These are phyloP conservation scores for Amaurobius ferox DNA, from an alignment of 2,888 invertebrate species.

Conservation along the genomic window DNA sequence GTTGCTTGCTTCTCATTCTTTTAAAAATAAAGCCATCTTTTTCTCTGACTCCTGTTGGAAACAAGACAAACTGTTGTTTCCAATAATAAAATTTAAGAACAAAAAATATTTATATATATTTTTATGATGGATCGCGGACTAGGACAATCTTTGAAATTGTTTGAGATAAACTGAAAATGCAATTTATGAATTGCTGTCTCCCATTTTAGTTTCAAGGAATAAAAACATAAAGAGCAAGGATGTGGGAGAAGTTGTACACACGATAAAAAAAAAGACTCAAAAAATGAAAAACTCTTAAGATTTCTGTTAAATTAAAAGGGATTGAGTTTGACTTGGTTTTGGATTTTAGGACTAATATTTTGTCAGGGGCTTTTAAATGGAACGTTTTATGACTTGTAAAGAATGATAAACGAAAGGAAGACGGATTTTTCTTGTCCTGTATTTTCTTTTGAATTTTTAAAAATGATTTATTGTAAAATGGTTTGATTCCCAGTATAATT, in stretches of 20 bases:
- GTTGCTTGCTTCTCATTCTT: constrained; percentile 1
- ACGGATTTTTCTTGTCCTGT: too few relatives aligned
- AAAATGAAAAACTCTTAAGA: constrained; percentile 22
- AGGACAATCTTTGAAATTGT: constrained; percentile 70
- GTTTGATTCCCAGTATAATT: too few relatives aligned
- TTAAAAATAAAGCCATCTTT: constrained; percentile 43
- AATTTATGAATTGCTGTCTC: constrained; percentile 67
- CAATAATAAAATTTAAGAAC: constrained; percentile 65
- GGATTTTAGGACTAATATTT: constrained; percentile 40
- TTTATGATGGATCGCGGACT: constrained; percentile 61
- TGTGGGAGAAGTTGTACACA: background rate
- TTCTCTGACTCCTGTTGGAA: constrained; percentile 40
- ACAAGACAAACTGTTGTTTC: constrained; percentile 67
- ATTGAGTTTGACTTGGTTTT: constrained; percentile 48
- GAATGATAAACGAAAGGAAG: background rate
- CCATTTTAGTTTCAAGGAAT: constrained; percentile 44
- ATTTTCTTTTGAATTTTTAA: too few relatives aligned
- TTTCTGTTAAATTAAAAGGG: constrained; percentile 66
- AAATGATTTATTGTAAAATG: too few relatives aligned
- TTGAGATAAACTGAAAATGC: constrained; percentile 70
- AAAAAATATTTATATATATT: constrained; percentile 38
- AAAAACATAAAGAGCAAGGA: background rate
- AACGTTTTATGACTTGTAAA: constrained; percentile 3
- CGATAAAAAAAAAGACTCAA: background rate
- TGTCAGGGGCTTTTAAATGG: background rate